Evolutionary conservation across 1,140 invertebrate species (phyloP).

Genomic region (Drosophila kohkoa): DNA sequence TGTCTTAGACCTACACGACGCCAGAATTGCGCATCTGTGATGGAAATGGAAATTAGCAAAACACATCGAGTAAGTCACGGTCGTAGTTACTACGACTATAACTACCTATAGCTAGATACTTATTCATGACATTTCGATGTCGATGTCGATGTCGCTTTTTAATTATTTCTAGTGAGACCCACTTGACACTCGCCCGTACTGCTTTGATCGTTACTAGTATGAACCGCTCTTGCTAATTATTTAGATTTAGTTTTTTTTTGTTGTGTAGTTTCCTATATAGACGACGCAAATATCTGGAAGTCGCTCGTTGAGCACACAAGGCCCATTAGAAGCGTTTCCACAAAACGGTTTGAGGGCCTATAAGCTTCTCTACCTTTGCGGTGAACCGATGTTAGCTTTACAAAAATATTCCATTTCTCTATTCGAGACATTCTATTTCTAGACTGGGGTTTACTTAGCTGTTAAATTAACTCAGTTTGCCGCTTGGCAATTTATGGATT

Average conservation of each 20-base stretch:
- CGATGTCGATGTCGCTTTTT: conserved; percentile 32
- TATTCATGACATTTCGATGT: conserved; percentile 15
- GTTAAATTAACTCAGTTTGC: conserved; percentile 12
- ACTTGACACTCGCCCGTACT: conserved; percentile 51
- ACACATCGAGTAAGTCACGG: too few species aligned
- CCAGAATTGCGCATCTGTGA: conserved; percentile 72
- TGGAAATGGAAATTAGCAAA: conserved; percentile 21
- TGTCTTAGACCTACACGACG: conserved; percentile 63
- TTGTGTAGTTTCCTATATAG: conserved; percentile 39
- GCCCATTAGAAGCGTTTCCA: conserved; percentile 34
- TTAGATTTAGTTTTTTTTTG: conserved; percentile 47
- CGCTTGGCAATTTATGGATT: neutral
- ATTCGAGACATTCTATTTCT: conserved; percentile 11
- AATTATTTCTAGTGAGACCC: conserved; percentile 61
- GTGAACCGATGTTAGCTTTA: neutral
- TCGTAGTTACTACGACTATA: neutral
- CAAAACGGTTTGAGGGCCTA: neutral
- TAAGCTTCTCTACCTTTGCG: conserved; percentile 6
- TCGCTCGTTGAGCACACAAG: conserved; percentile 27
- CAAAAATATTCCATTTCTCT: conserved; percentile 12
- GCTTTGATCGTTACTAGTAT: conserved; percentile 47
- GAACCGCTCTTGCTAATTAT: conserved; percentile 54
- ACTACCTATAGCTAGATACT: neutral
- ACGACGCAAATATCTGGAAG: conserved; percentile 37
- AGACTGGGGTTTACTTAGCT: conserved; percentile 12